These are phyloP conservation scores for Ophthalmotilapia sp. DNA, from an alignment of 2,113 vertebrate genomes.

Conservation along the genomic window DNA sequence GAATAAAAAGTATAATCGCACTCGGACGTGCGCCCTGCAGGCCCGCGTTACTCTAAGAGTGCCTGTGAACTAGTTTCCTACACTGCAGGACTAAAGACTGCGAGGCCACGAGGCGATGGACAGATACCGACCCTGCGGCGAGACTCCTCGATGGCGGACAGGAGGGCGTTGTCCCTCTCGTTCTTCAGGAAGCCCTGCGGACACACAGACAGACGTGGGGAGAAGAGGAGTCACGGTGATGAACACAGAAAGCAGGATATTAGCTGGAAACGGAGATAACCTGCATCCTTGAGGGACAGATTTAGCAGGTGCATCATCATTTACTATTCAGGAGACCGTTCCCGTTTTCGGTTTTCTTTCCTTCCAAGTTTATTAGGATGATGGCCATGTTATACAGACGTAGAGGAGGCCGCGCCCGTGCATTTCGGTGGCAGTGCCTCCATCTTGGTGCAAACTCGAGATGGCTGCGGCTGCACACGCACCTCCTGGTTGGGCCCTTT, in stretches of 20 bases:
- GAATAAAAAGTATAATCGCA: not conserved
- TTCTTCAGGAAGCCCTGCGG: constrained; percentile 95
- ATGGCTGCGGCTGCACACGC: constrained; percentile 30
- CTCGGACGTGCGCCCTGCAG: not conserved
- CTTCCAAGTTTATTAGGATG: not conserved
- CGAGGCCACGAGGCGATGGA: not conserved
- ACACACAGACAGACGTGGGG: not conserved
- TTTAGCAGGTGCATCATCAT: not conserved
- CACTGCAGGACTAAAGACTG: not conserved
- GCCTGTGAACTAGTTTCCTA: not conserved
- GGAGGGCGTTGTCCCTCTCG: constrained; percentile 93
- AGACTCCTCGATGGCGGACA: constrained; percentile 95
- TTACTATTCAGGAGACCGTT: not conserved
- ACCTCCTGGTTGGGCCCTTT: not conserved
- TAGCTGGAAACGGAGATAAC: not conserved
- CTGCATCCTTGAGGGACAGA: not conserved
- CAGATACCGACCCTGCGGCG: constrained; percentile 86
- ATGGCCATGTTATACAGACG: not conserved
- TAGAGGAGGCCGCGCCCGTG: not conserved
- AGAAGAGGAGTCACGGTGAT: not conserved
- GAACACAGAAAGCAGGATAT: not conserved
- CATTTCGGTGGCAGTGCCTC: not conserved
- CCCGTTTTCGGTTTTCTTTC: not conserved
- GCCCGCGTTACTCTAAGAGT: no score
- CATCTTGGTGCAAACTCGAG: constrained; percentile 39